Base-by-base conservation (phyloP, 2,888 invertebrate species). In the Palloptera scutellata region DNA sequence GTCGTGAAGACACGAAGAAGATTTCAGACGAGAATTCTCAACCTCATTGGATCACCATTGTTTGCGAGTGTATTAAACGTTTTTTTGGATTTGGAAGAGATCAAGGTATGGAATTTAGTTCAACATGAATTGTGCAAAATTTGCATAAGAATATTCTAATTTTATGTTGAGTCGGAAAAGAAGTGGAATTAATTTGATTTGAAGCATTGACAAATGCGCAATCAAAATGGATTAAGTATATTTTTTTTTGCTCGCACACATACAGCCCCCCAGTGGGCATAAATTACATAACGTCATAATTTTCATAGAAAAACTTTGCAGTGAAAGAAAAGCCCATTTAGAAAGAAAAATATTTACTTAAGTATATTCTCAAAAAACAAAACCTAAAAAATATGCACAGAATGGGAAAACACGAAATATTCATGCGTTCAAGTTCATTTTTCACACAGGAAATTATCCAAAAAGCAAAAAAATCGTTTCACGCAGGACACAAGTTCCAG, bases 361-460 rank as follows among this genome's bases (percentile, higher is more conserved):
- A 71, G 71, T 69, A 73, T 74, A 72, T 70, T 69, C 70, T 70
- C 65, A 67, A 52, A 63, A 64, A 66, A 66, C 60, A 59, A 64
- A 67, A 67, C 57, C 62, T 58, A 15, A 54, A 53, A 66, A 67
- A 73, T 30, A 30, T 73, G 73, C 74, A 74, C 70, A 68, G 63
- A 40, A 51, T 69, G 71, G 72, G 74, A 73, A 73, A 70, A 74
- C 73, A 72, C 73, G 72, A 70, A 73, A 74, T 77, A 79, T 72
- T 72, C 73, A 75, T 75, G 73, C 73, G 73, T 74, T 73, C 73
- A 73, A 73, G 73, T 74, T 75, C 72, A 73, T 74, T 75, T 75
- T 84, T 83, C 79, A 84, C 79, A 79, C 83, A 84, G 83, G 83
- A 81, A 72, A 71, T 74, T 63, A 65, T 54, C 30, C 30, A 30